Evolutionary conservation across 1,140 invertebrate species (phyloP), one percentile per base, ranked within the genome.

Genomic region (Archivesica marissinica): DNA sequence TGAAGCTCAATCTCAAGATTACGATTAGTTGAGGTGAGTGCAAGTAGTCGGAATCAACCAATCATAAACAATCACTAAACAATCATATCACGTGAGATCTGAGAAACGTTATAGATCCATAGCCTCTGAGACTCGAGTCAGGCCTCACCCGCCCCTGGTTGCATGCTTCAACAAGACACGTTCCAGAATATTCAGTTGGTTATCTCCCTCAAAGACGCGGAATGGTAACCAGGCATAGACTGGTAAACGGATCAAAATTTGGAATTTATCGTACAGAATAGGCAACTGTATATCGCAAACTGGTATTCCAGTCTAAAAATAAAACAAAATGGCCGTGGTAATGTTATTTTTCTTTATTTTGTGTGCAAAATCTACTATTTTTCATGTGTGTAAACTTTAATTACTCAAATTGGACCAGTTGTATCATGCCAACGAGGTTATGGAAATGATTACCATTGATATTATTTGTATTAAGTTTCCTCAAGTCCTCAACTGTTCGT

Each of bases 111-210:
- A n/a, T n/a, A n/a, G n/a, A n/a, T n/a, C n/a, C n/a, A n/a, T n/a
- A n/a, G n/a, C n/a, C n/a, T n/a, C n/a, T n/a, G n/a, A n/a, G n/a
- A n/a, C n/a, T n/a, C n/a, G n/a, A n/a, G n/a, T n/a, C n/a, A n/a
- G n/a, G n/a, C n/a, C n/a, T n/a, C n/a, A n/a, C n/a, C n/a, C n/a
- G n/a, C n/a, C n/a, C n/a, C n/a, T n/a, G n/a, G n/a, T n/a, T 59
- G 59, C 59, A 33, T 17, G 59, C 38, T 72, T 47, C 25, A 11
- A 23, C 28, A 44, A 9, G 44, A 50, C n/a, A 47, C 28, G 23
- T 72, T 72, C 68, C n/a, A 72, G 68, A 72, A 72, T 41, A 17
- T 72, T 72, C 68, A 17, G 13, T 25, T 25, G 50, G 68, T 72
- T 72, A 33, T 33, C 28, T 72, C 68, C 68, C 68, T 7, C 50